Evolutionary conservation across 2,888 invertebrate species (phyloP).

Genomic region (Yponomeuta malinellus): DNA sequence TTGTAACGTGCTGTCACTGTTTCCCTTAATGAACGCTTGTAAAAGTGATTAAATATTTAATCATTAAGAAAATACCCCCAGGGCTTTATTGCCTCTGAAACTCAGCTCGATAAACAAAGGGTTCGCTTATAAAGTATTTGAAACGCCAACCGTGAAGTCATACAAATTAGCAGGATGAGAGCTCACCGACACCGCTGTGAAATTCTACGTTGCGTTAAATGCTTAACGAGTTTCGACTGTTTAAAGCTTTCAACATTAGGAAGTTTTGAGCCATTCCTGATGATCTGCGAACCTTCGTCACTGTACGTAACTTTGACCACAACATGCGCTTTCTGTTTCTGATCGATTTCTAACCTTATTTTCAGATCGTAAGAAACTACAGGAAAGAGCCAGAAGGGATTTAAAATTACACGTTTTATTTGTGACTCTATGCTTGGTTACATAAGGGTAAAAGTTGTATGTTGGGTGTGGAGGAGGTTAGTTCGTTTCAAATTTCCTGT

Average conservation of each 20-base stretch:
- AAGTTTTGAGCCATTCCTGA: background rate
- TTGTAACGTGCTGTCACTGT: too few species aligned
- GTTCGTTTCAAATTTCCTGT: background rate
- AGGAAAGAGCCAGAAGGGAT: background rate
- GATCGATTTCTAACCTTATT: background rate
- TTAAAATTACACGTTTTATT: too few species aligned
- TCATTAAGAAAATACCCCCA: too few species aligned
- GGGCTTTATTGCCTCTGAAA: too few species aligned
- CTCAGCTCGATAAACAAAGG: too few species aligned
- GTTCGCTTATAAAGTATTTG: too few species aligned
- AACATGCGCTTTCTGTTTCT: background rate
- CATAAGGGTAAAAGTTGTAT: background rate
- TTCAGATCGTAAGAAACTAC: background rate
- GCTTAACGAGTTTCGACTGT: background rate
- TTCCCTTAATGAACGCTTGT: too few species aligned
- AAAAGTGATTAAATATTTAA: too few species aligned
- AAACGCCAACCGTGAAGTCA: background rate
- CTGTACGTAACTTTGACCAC: background rate
- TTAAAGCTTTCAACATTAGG: background rate
- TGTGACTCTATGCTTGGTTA: background rate
- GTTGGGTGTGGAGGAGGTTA: background rate
- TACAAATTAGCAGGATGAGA: background rate
- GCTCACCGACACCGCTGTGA: background rate
- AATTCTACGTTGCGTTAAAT: background rate
- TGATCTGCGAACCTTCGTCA: background rate